Percentiles rank a stretch among this genome's conserved stretches.
Evolutionary conservation across 1,140 invertebrate species (phyloP).

Genomic region (Cydia amplana): DNA sequence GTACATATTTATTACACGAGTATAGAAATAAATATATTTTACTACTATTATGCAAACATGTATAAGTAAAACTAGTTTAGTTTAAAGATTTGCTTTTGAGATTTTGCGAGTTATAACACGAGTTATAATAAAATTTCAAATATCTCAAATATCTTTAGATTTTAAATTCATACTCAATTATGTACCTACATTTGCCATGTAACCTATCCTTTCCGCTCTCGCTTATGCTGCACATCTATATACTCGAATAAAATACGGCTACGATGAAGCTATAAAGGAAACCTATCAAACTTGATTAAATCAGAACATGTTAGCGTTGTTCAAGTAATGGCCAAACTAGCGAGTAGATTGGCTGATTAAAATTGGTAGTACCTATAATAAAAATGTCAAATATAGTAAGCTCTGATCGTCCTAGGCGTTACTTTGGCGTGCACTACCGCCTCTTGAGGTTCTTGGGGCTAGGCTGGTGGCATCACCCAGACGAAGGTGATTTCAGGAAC

Average conservation of each 20-base stretch:
- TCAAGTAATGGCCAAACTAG: background rate
- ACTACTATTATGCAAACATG: too few species aligned
- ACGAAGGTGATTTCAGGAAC: constrained; percentile 60
- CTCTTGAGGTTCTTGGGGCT: constrained; percentile 63
- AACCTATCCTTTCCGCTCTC: background rate
- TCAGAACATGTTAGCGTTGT: constrained; percentile 3
- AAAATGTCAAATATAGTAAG: constrained; percentile 34
- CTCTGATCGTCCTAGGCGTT: constrained; percentile 47
- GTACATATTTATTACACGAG: too few species aligned
- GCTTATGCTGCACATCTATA: background rate
- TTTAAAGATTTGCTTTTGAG: too few species aligned
- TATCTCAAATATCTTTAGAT: too few species aligned
- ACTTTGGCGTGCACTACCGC: constrained; percentile 61
- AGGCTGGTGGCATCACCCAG: constrained; percentile 74
- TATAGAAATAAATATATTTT: too few species aligned
- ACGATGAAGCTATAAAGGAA: constrained; percentile 11
- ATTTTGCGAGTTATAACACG: too few species aligned
- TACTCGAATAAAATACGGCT: background rate
- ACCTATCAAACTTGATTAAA: background rate
- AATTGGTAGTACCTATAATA: background rate
- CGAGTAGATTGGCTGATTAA: background rate
- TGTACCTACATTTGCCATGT: too few species aligned
- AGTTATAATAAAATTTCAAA: too few species aligned
- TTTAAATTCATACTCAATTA: too few species aligned
- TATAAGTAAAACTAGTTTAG: too few species aligned